Base-by-base conservation (phyloP, 2,888 invertebrate species). In the Parnassius orleans region DNA sequence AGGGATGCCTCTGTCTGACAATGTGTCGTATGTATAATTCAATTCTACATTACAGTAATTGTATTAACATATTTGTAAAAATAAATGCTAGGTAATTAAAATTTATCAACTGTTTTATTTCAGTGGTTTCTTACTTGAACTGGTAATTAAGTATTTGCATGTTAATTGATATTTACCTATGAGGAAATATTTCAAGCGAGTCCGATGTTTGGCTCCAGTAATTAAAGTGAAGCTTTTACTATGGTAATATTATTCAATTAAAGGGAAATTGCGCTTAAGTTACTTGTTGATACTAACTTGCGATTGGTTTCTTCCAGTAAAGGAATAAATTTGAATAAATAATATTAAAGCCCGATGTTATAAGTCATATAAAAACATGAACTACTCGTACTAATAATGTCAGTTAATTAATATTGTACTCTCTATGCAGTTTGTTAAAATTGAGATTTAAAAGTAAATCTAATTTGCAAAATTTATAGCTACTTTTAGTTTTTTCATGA, bases 181-280 rank as follows among this genome's bases (percentile, higher is more conserved):
- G 74, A 72, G 67, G 70, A 72, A 76, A 75, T 73, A 76, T 76
- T 77, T 73, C 71, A 73, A 76, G 66, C 71, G 70, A 71, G 69
- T 70, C 69, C 72, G 66, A 73, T 76, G 80, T 80, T 77, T 76
- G 77, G 79, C 76, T 75, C 75, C 73, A 73, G 81, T 81, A 87
- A 86, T 86, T 85, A 85, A 87, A 81, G 74, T 76, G 77, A 75
- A 79, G 81, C 82, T 83, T 85, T 84, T 80, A 81, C 80, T 82
- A 82, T 82, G 80, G 78, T 84, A 86, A 87, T 85, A 83, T 78
- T 74, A 87, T 86, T 84, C 84, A 88, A 86, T 87, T 87, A 86
- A 84, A 83, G 80, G 77, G 80, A 79, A 82, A 86, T 80, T 81
- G 83, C 80, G 76, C 78, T 72, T 74, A 75, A 60, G 77, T 78